Evolutionary conservation across 2,888 invertebrate genomes (phyloP), one percentile per base, ranked within the genome.

Genomic region (Caenorhabditis uteleia): DNA sequence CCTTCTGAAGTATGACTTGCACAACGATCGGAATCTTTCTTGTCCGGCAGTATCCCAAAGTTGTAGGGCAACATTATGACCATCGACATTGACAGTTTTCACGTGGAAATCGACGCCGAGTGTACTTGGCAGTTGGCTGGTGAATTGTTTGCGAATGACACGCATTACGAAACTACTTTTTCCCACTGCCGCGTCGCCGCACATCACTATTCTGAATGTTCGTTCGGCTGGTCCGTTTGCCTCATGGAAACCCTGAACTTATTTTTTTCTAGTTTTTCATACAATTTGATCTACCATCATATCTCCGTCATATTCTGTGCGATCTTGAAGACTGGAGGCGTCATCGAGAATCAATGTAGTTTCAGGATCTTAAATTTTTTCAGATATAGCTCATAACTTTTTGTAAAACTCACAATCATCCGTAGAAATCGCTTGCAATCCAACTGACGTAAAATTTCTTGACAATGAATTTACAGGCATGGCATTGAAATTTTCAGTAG

Each of bases 11-110:
- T 88, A 88, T 0, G 88, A 87, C 75, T 87, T 88, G 29, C 88
- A 88, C 47, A 88, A 86, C 62, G 87, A 87, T 16, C 88, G 86
- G 81, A 88, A 88, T 65, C 87, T 83, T 77, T 87, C 87, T 74
- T 87, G 87, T 3, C 88, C 88, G 21, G 88, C 88, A 2, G 88
- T 88, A 73, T 88, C 88, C 88, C 88, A 88, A 7, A 87, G 75
- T 57, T 87, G 87, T 2, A 87, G 77, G 20, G 86, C 85, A 4
- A 87, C 84, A 57, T 85, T 85, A 67, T 83, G 83, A 27, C 84
- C 85, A 68, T 88, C 88, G 18, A 88, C 84, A 26, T 86, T 85
- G 8, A 88, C 83, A 1, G 86, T 86, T 70, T 87, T 86, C 47
- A 87, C 86, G 71, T 88, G 87, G 58, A 88, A 87, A 74, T 88